Evolutionary conservation across 2,797 vertebrate species (phyloP).

Genomic region (Hoplostethus atlanticus): DNA sequence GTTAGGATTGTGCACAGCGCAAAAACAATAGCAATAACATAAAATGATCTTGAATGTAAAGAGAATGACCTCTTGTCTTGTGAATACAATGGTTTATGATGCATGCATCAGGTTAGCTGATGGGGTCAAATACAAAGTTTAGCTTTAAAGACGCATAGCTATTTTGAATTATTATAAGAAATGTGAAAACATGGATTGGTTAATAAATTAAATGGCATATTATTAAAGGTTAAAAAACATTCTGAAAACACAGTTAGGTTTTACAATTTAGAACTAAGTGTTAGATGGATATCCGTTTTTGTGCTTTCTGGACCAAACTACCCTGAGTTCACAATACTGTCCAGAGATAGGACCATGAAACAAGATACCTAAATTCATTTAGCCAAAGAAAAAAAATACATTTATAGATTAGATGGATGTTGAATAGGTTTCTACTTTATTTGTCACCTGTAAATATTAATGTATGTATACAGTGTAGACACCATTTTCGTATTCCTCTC

Average conservation of each 20-base stretch:
- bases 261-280: constrained; percentile 39
- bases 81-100: constrained; percentile 65
- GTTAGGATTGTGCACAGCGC: constrained; percentile 51
- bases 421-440: constrained; percentile 56
- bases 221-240: constrained; percentile 4
- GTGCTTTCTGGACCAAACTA: constrained; percentile 59
- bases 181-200: constrained; percentile 26
- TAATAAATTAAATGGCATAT: constrained; percentile 35
- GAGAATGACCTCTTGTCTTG: constrained; percentile 59
- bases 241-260: constrained; percentile 40
- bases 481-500: constrained; percentile 42
- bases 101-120: constrained; percentile 69
- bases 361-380: constrained; percentile 54
- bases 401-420: constrained; percentile 47
- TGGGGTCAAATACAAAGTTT: constrained; percentile 47
- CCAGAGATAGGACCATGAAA: constrained; percentile 40
- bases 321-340: constrained; percentile 46
- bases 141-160: constrained; percentile 50
- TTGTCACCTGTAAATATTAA: constrained; percentile 59
- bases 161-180: constrained; percentile 40
- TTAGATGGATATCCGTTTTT: constrained; percentile 50
- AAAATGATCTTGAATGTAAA: constrained; percentile 68
- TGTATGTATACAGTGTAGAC: constrained; percentile 32
- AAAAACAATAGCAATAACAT: constrained; percentile 79
- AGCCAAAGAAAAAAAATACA: constrained; percentile 67